Percentiles rank a stretch among this genome's conserved stretches.
These are phyloP conservation scores for Delphinapterus leucas DNA, from an alignment of 2,113 vertebrate species.

Conservation along the genomic window DNA sequence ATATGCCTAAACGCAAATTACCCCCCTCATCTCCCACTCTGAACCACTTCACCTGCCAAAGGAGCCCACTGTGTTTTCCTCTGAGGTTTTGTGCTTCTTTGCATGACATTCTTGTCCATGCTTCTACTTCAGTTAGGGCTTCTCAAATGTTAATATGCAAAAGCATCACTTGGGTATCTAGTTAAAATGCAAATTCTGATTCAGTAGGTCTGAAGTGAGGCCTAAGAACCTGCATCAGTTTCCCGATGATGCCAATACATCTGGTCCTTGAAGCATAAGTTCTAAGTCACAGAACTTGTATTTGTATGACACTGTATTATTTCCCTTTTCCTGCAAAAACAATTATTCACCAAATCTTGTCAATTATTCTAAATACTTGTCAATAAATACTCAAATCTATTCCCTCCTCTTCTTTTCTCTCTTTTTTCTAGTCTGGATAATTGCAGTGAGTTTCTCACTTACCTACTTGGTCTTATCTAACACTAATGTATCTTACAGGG, in stretches of 20 bases:
- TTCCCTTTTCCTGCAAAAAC: not conserved
- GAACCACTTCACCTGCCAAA: not conserved
- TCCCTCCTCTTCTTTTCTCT: not conserved
- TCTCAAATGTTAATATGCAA: not conserved
- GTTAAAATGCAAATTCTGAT: not conserved
- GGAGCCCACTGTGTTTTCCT: not conserved
- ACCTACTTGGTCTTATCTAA: not conserved
- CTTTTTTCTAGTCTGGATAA: not conserved
- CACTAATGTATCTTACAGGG: too few relatives aligned
- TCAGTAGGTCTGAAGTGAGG: not conserved
- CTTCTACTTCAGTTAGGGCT: not conserved
- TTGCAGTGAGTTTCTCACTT: not conserved
- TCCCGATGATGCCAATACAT: not conserved
- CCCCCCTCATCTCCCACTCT: not conserved
- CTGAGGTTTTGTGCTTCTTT: not conserved
- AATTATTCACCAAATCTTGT: not conserved
- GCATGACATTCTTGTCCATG: not conserved
- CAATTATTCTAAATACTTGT: not conserved
- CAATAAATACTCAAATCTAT: not conserved
- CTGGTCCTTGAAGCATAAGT: not conserved
- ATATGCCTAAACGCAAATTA: not conserved
- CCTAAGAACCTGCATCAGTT: not conserved
- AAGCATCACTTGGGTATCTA: not conserved
- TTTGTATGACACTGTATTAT: not conserved
- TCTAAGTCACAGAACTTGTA: not conserved